phyloP scores from a whole-genome alignment of 2,797 vertebrate genomes.

The Mionectes olivaceus region DNA sequence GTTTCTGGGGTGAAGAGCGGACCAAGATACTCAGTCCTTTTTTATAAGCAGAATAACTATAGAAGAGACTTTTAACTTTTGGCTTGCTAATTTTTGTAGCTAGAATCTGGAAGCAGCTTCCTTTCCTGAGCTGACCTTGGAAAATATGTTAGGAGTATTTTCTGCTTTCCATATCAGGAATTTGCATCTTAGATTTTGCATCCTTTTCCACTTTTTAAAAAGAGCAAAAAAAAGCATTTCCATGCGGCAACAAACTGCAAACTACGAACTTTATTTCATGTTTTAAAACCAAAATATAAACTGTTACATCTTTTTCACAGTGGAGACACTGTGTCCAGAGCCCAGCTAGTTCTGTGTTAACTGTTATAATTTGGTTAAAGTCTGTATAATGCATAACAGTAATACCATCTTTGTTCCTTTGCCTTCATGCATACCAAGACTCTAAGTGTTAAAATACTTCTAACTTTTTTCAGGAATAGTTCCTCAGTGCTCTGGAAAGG shows the following conservation, averaged over 20 bases:
- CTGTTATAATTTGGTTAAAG: not conserved
- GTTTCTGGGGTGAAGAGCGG: not conserved
- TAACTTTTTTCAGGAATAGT: not conserved
- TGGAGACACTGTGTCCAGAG: not conserved
- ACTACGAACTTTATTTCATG: not conserved
- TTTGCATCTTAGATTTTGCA: not conserved
- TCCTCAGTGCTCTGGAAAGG: not conserved
- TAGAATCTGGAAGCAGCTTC: not conserved
- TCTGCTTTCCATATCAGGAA: conserved; percentile 6
- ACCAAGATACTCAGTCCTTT: not conserved
- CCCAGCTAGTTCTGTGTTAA: not conserved
- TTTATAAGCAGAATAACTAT: not conserved
- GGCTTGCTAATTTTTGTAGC: not conserved
- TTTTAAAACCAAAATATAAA: not conserved
- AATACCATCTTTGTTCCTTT: not conserved
- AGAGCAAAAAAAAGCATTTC: not conserved
- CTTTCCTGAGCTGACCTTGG: not conserved
- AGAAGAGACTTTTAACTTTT: not conserved
- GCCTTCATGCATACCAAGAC: not conserved
- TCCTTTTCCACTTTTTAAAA: not conserved
- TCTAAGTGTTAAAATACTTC: not conserved
- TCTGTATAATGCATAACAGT: not conserved
- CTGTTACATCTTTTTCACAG: not conserved
- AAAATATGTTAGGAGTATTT: not conserved
- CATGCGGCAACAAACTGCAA: not conserved